A percentile compares a stretch with the other conserved stretches of the same genome.
Evolutionary conservation across 2,797 vertebrate species (phyloP).

Genomic region (Uromys caudimaculatus): DNA sequence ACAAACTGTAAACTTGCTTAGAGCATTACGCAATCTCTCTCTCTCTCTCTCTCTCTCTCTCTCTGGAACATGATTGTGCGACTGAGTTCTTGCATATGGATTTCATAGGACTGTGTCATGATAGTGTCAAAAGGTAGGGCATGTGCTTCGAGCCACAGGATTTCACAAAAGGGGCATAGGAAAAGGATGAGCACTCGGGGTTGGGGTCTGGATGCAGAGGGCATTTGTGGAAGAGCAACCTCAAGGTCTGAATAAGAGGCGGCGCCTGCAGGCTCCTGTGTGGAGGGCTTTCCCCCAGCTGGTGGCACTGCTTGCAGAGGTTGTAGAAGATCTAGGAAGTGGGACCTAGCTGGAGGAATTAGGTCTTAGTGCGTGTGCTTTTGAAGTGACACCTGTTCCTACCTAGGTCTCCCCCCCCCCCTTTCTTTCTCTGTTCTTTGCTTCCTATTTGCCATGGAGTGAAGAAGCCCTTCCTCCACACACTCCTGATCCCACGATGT

Average conservation of each 20-base stretch:
- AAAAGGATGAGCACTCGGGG: neutral
- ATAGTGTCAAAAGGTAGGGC: no score
- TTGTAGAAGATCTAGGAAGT: neutral
- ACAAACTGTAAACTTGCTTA: neutral
- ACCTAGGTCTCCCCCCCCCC: neutral
- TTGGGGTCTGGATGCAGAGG: neutral
- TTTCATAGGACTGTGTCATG: neutral
- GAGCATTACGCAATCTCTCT: no score
- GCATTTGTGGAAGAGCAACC: neutral
- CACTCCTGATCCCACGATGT: neutral
- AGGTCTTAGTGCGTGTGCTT: neutral
- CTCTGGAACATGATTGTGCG: neutral
- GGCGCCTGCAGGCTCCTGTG: neutral
- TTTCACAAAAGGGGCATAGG: neutral
- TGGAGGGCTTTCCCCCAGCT: neutral
- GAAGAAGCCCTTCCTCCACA: neutral
- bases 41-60: no score
- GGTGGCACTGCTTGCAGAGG: neutral
- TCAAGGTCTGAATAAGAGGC: neutral
- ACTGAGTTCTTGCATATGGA: neutral
- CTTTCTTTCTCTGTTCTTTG: neutral
- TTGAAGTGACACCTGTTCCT: neutral
- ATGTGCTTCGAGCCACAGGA: fast-evolving
- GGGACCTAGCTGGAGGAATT: neutral
- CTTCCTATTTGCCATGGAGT: neutral